Evolutionary conservation across 2,888 invertebrate genomes (phyloP).

Genomic region (Nowickia ferox): DNA sequence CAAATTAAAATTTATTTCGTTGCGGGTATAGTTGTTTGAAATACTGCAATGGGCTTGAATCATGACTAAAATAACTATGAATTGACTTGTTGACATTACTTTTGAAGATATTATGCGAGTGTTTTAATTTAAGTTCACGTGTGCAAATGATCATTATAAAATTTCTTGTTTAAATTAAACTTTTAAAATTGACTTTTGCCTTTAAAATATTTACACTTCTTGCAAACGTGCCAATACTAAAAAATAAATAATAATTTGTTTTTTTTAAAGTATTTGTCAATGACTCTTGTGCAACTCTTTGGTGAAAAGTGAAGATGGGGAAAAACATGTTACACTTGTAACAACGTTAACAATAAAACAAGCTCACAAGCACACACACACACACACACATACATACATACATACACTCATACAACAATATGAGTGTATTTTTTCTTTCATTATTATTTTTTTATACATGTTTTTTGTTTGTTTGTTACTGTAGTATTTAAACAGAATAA

Average conservation of each 20-base stretch:
- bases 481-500: conserved; percentile 32
- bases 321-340: conserved; percentile 26
- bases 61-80: too few species aligned
- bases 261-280: conserved; percentile 15
- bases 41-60: too few species aligned
- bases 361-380: background rate
- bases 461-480: conserved; percentile 5
- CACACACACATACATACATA: background rate
- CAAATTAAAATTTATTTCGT: too few species aligned
- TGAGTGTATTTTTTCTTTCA: background rate
- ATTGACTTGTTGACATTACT: background rate
- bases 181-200: background rate
- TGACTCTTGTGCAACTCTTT: conserved; percentile 39
- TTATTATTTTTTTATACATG: background rate
- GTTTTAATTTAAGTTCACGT: background rate
- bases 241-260: conserved; percentile 50
- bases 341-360: conserved; percentile 28
- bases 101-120: background rate
- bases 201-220: background rate
- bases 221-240: conserved; percentile 31
- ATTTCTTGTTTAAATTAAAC: background rate
- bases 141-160: conserved; percentile 25
- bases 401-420: background rate
- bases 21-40: too few species aligned
- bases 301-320: conserved; percentile 9